Percentiles rank a stretch among this genome's conserved stretches.
phyloP scores from a whole-genome alignment of 2,888 invertebrate genomes.

The Yponomeuta cagnagella region DNA sequence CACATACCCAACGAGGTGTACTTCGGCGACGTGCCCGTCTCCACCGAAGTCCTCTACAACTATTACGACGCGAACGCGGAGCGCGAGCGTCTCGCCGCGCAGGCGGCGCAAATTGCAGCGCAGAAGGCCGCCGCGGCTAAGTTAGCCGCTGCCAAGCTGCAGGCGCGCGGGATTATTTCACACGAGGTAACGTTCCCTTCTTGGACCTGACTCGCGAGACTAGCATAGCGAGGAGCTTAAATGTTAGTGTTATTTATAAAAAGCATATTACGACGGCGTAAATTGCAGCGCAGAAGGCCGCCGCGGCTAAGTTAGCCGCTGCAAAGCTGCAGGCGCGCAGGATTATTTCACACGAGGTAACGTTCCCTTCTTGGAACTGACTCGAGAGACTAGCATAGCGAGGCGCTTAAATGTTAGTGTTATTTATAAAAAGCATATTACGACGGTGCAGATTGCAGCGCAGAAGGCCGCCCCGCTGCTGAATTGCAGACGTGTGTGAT shows the following conservation, averaged over 20 bases:
- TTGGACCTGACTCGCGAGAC: no score
- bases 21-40: slow-evolving; percentile 71
- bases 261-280: slow-evolving; percentile 26
- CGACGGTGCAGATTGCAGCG: slow-evolving; percentile 48
- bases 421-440: no score
- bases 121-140: slow-evolving; percentile 67
- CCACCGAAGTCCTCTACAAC: slow-evolving; percentile 63
- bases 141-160: slow-evolving; percentile 50
- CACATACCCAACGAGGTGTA: slow-evolving; percentile 74
- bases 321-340: slow-evolving; percentile 48
- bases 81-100: slow-evolving; percentile 57
- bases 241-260: no score
- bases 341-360: not conserved
- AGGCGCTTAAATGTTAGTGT: no score
- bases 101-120: slow-evolving; percentile 65
- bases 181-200: not conserved
- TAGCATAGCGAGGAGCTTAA: no score
- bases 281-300: slow-evolving; percentile 66
- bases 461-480: slow-evolving; percentile 63
- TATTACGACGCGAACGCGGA: slow-evolving; percentile 72
- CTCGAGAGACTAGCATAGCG: no score
- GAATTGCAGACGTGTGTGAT: slow-evolving; percentile 42
- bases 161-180: slow-evolving; percentile 31
- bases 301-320: slow-evolving; percentile 57
- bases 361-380: no score